These are phyloP conservation scores for Drosophila sordidula DNA, from an alignment of 2,888 invertebrate species.

Conservation along the genomic window DNA sequence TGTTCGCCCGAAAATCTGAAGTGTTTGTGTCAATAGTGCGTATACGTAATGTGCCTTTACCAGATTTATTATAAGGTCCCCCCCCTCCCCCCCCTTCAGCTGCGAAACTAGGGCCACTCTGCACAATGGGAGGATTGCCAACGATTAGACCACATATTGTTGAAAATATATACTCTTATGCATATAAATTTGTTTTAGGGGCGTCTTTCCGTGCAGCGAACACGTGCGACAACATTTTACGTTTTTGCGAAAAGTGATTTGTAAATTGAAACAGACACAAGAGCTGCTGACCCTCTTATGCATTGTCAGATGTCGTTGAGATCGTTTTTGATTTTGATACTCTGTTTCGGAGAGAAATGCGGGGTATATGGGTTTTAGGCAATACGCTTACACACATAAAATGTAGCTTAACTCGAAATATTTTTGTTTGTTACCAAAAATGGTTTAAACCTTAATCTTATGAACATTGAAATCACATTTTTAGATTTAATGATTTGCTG, in stretches of 20 bases:
- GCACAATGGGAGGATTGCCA: not conserved
- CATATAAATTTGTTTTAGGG: slow-evolving; percentile 1
- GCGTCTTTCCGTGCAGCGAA: not conserved
- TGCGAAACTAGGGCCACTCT: not conserved
- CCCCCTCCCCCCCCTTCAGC: no score
- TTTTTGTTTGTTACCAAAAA: no score
- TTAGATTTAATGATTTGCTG: no score
- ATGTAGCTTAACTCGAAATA: no score
- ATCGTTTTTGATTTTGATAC: slow-evolving; percentile 14
- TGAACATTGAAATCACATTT: no score
- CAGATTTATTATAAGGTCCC: slow-evolving; percentile 37
- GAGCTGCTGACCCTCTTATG: not conserved
- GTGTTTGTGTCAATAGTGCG: slow-evolving; percentile 52
- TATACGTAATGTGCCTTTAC: slow-evolving; percentile 49
- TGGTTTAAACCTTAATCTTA: no score
- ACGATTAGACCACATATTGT: not conserved
- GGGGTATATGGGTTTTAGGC: not conserved
- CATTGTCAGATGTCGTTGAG: slow-evolving; percentile 2
- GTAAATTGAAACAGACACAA: slow-evolving; percentile 39
- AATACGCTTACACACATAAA: no score
- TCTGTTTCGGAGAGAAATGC: not conserved
- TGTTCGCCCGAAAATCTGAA: slow-evolving; percentile 25
- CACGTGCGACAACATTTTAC: slow-evolving; percentile 23
- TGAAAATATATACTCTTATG: not conserved
- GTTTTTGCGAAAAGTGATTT: slow-evolving; percentile 27